Evolutionary conservation across 2,113 vertebrate genomes (phyloP).

Genomic region (sheep (Ovis aries)): DNA sequence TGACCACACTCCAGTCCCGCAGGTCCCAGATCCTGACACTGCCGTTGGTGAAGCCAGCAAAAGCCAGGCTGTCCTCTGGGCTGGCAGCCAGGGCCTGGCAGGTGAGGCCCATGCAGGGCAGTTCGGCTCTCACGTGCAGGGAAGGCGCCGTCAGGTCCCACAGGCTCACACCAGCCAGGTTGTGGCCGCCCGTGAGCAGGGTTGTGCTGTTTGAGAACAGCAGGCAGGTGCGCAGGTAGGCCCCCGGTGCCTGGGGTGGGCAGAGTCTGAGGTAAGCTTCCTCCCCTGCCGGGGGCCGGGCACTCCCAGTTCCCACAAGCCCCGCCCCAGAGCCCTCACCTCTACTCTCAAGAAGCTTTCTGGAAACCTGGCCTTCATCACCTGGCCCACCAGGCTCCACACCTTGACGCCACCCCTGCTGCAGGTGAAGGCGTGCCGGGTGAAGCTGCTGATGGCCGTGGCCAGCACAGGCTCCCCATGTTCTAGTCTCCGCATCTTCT

Average conservation of each 20-base stretch:
- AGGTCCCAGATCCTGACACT: constrained; percentile 54
- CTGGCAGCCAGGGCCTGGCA: constrained; percentile 43
- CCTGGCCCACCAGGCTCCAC: constrained; percentile 28
- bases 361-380: neutral
- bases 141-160: constrained; percentile 39
- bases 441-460: neutral
- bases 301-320: neutral
- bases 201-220: neutral
- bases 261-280: rapidly evolving
- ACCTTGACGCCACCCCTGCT: constrained; percentile 16
- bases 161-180: neutral
- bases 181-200: neutral
- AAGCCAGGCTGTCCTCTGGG: neutral
- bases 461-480: neutral
- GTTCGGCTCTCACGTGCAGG: neutral
- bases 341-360: neutral
- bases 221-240: constrained; percentile 39
- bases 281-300: rapidly evolving
- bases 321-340: neutral
- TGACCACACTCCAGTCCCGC: neutral
- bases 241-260: neutral
- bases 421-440: constrained; percentile 24
- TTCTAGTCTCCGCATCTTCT: neutral
- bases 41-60: neutral
- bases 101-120: neutral